These are phyloP conservation scores for Crematogaster levior DNA, from an alignment of 2,888 invertebrate species.

Conservation along the genomic window DNA sequence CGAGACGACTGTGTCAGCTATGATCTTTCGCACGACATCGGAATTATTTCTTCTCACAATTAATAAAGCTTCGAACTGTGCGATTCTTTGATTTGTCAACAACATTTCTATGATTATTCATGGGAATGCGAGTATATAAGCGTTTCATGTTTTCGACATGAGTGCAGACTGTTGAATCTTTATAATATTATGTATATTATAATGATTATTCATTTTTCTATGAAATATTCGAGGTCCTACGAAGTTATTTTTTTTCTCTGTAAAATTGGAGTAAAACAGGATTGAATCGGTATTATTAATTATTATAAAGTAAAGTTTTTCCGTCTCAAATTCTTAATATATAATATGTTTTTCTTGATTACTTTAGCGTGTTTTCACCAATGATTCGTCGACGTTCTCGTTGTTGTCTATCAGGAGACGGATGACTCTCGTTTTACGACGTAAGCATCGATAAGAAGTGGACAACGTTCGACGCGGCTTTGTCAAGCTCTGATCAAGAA, in stretches of 20 bases:
- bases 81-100: background rate
- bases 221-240: background rate
- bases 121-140: background rate
- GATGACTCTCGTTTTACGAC: constrained; percentile 66
- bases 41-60: constrained; percentile 62
- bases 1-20: constrained; percentile 54
- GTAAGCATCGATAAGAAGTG: constrained; percentile 69
- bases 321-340: background rate
- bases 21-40: constrained; percentile 57
- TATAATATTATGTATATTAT: background rate
- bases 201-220: background rate
- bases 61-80: constrained; percentile 58
- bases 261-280: background rate
- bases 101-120: constrained; percentile 26
- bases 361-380: background rate
- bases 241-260: background rate
- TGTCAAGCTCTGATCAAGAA: constrained; percentile 63
- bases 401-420: constrained; percentile 69
- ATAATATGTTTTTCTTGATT: background rate
- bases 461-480: constrained; percentile 69
- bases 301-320: background rate
- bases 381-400: constrained; percentile 44
- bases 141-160: background rate
- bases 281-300: background rate
- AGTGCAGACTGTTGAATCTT: constrained; percentile 13